Base-by-base conservation (phyloP, 2,888 invertebrate species). In the Drosophila pseudotalamancana region DNA sequence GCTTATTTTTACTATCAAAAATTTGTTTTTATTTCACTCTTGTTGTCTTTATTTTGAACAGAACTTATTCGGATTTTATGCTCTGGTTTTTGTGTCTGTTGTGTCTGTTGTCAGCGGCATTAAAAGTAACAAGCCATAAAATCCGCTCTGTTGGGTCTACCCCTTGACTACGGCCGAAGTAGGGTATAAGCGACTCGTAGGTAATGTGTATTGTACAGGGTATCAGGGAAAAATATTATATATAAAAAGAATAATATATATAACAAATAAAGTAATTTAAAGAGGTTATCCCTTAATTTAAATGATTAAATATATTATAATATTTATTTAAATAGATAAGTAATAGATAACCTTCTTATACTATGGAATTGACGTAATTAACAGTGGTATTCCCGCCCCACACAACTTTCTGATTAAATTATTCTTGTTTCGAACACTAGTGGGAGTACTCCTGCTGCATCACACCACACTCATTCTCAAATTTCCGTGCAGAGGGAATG, bases 41-140 rank as follows among this genome's bases (percentile, higher is more conserved):
- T 48, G 9, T 25, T 37, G n/a, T 43, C 27, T 37, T 50, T 42
- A 25, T 51, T 51, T 11, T 42, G 53, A 32, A 40, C 32, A 46
- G 18, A 11, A 19, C 18, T 12, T n/a, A 60, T 27, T 27, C 31
- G 12, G 6, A 8, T 49, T 53, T 59, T 37, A 42, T 56, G 40
- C 9, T 18, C 6, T 32, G n/a, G n/a, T 16, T 14, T 35, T 18
- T 32, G 21, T 19, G 12, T 27, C 5, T 21, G n/a, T 11, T 12
- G 19, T 4, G 12, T 4, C 23, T 8, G 39, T 6, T 50, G 27
- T 57, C 35, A n/a, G 32, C 11, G 32, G 55, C 67, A 67, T 67
- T 62, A 43, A 50, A 66, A 32, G 32, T 27, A 48, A 68, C 62
- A 56, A 49, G 43, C 51, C 43, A 53, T 65, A 42, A 61, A 35